Conservation (phyloP, 1,140 invertebrate genomes). For the Diploscapter pachys region DNA sequence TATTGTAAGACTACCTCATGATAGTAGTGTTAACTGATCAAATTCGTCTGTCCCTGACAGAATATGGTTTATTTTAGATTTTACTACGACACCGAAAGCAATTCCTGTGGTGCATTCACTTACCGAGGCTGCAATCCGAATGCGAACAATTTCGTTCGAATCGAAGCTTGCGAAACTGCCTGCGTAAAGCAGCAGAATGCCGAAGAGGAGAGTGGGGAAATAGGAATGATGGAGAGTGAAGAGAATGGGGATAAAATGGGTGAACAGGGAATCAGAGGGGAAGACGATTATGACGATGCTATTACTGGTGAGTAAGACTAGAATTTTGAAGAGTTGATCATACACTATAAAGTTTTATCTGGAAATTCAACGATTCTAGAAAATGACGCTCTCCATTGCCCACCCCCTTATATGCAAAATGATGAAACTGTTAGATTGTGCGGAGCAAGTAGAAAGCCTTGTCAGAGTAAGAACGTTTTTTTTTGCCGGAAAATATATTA, state of each 20-base stretch:
- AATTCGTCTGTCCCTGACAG: neutral
- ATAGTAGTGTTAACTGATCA: too few relatives aligned
- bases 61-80: neutral
- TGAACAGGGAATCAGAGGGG: too few relatives aligned
- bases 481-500: too few relatives aligned
- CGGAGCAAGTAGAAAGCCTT: too few relatives aligned
- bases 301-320: neutral
- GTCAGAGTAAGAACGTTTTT: too few relatives aligned
- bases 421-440: too few relatives aligned
- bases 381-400: too few relatives aligned
- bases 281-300: too few relatives aligned
- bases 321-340: neutral
- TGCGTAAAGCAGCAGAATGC: neutral
- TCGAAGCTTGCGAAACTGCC: constrained; percentile 5
- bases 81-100: constrained; percentile 6
- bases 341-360: neutral
- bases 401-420: too few relatives aligned
- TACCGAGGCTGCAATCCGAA: constrained; percentile 12
- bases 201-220: neutral
- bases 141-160: constrained; percentile 1
- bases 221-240: too few relatives aligned
- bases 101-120: constrained; percentile 3
- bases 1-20: too few relatives aligned
- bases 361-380: neutral
- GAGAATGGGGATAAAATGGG: too few relatives aligned